Percentiles rank a stretch among this genome's conserved stretches.
phyloP scores from a whole-genome alignment of 2,888 invertebrate genomes.

The Drosophila barbarae region DNA sequence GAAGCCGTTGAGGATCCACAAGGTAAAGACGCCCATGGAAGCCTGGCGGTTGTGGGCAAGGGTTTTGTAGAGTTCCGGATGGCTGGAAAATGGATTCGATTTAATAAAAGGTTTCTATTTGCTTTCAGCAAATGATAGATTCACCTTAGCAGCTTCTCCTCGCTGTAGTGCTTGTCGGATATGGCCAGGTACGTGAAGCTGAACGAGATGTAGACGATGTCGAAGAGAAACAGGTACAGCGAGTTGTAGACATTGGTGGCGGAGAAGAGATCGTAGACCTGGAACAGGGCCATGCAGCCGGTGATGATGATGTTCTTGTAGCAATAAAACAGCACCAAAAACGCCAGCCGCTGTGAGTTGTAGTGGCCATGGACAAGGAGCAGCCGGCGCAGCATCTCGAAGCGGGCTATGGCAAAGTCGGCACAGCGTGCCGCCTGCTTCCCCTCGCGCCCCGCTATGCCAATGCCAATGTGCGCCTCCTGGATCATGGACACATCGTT shows the following conservation, averaged over 20 bases:
- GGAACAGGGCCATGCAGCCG: constrained; percentile 81
- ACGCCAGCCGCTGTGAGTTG: constrained; percentile 87
- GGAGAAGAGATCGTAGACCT: constrained; percentile 81
- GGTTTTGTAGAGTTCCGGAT: constrained; percentile 84
- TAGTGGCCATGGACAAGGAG: constrained; percentile 90
- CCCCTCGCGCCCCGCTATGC: constrained; percentile 85
- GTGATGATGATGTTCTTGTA: constrained; percentile 91
- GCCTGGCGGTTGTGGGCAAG: constrained; percentile 83
- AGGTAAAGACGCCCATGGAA: constrained; percentile 82
- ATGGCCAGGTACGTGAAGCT: constrained; percentile 87
- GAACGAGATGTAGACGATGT: constrained; percentile 86
- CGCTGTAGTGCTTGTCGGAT: constrained; percentile 85
- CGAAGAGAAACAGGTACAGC: constrained; percentile 86
- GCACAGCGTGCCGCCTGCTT: constrained; percentile 86
- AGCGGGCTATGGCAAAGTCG: constrained; percentile 91
- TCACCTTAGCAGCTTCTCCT: constrained; percentile 81
- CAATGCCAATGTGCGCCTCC: constrained; percentile 95
- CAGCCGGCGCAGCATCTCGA: constrained; percentile 86
- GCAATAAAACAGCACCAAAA: constrained; percentile 89
- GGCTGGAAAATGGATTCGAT: constrained; percentile 57
- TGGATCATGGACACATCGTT: constrained; percentile 99
- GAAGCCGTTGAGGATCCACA: constrained; percentile 82
- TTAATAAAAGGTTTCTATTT: no score
- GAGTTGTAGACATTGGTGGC: constrained; percentile 86
- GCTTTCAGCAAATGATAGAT: constrained; percentile 22